phyloP scores from a whole-genome alignment of 2,888 invertebrate genomes.

The Crossocerus cetratus region DNA sequence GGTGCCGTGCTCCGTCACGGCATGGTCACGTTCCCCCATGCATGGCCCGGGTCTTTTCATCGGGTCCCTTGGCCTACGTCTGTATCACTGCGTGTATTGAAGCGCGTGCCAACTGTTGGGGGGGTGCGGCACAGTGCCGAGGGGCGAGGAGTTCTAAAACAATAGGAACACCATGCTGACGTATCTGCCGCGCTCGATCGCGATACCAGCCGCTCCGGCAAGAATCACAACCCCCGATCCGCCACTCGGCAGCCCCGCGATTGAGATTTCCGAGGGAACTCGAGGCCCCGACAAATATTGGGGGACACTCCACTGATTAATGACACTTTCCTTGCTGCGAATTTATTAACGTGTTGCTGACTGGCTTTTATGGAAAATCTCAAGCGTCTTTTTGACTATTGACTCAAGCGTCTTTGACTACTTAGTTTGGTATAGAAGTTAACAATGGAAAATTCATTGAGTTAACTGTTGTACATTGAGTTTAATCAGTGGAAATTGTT shows the following conservation, averaged over 20 bases:
- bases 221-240: slow-evolving; percentile 47
- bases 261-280: slow-evolving; percentile 29
- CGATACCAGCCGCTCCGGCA: slow-evolving; percentile 22
- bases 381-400: neutral
- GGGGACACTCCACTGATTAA: no score
- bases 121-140: neutral
- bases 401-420: no score
- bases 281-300: slow-evolving; percentile 18
- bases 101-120: slow-evolving; percentile 56
- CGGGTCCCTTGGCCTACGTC: slow-evolving; percentile 6
- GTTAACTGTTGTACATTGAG: no score
- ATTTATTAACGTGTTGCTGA: no score
- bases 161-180: slow-evolving; percentile 46
- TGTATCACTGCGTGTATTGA: neutral
- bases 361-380: neutral
- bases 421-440: no score
- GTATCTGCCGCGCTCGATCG: slow-evolving; percentile 51
- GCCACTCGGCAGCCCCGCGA: slow-evolving; percentile 11
- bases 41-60: slow-evolving; percentile 22
- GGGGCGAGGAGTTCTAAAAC: slow-evolving; percentile 41
- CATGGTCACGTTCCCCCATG: slow-evolving; percentile 25
- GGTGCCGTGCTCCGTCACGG: slow-evolving; percentile 31
- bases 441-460: no score
- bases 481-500: no score
- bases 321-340: no score